Evolutionary conservation across 2,797 vertebrate species (phyloP).

Genomic region (Aulostomus chinensis): DNA sequence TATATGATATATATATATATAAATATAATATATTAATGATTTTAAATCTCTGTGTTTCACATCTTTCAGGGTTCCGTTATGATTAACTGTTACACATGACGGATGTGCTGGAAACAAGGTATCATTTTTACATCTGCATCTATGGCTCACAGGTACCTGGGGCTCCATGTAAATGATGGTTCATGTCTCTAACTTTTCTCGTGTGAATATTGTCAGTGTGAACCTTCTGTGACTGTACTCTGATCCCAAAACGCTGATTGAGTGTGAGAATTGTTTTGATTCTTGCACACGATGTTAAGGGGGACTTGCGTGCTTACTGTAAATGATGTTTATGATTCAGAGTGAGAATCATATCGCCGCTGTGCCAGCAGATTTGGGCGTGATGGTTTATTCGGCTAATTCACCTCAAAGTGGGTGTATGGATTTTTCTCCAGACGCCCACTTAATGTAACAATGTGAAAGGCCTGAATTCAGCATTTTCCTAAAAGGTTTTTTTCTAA

Average conservation of each 20-base stretch:
- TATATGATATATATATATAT: no score
- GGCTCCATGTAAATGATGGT: no score
- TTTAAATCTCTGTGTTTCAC: no score
- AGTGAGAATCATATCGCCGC: constrained; percentile 37
- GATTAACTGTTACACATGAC: no score
- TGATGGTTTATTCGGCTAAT: constrained; percentile 40
- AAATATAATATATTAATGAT: no score
- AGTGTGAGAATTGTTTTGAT: constrained; percentile 2
- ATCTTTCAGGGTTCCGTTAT: no score
- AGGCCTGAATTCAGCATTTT: constrained; percentile 25
- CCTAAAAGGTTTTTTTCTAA: no score
- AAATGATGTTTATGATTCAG: constrained; percentile 41
- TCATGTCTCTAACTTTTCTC: no score
- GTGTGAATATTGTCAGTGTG: constrained; percentile 23
- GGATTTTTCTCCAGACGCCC: constrained; percentile 11
- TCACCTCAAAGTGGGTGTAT: constrained; percentile 4
- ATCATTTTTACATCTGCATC: no score
- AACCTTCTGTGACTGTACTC: constrained; percentile 17
- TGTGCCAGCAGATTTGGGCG: constrained; percentile 42
- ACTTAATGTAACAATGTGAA: no score
- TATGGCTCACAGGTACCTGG: no score
- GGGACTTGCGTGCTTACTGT: constrained; percentile 2
- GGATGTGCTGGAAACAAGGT: no score
- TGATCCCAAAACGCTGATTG: constrained; percentile 22
- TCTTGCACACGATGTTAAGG: constrained; percentile 30